phyloP scores from a whole-genome alignment of 2,113 vertebrate species.

The Platysternon megacephalum region DNA sequence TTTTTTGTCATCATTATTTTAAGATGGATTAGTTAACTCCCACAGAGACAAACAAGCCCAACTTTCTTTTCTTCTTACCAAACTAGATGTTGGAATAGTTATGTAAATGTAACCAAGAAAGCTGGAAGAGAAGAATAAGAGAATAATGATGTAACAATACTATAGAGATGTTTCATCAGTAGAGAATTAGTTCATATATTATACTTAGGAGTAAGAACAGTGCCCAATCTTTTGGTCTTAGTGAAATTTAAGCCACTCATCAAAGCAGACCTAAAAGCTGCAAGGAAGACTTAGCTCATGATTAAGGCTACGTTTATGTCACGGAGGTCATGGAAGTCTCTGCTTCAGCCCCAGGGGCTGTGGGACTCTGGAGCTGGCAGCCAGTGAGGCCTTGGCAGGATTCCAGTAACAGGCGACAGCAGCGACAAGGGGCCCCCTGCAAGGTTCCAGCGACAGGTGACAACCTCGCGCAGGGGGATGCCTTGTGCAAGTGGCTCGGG shows the following conservation, averaged over 20 bases:
- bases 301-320: too few relatives aligned
- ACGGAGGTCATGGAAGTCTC: too few relatives aligned
- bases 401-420: too few relatives aligned
- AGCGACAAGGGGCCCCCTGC: too few relatives aligned
- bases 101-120: conserved; percentile 58
- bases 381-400: too few relatives aligned
- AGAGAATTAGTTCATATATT: not conserved
- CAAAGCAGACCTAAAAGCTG: not conserved
- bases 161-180: not conserved
- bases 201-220: not conserved
- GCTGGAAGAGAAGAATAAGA: conserved; percentile 63
- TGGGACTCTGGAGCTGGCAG: too few relatives aligned
- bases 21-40: conserved; percentile 70
- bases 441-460: too few relatives aligned
- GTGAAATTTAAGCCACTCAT: not conserved
- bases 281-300: not conserved
- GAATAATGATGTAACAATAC: conserved; percentile 20
- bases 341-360: too few relatives aligned
- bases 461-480: too few relatives aligned
- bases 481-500: too few relatives aligned
- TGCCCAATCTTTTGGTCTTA: not conserved
- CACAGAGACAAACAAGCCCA: conserved; percentile 66
- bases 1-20: conserved; percentile 85
- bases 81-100: conserved; percentile 55
- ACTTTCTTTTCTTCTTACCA: conserved; percentile 72